Evolutionary conservation across 2,113 vertebrate genomes (phyloP).

Genomic region (Cairina moschata): DNA sequence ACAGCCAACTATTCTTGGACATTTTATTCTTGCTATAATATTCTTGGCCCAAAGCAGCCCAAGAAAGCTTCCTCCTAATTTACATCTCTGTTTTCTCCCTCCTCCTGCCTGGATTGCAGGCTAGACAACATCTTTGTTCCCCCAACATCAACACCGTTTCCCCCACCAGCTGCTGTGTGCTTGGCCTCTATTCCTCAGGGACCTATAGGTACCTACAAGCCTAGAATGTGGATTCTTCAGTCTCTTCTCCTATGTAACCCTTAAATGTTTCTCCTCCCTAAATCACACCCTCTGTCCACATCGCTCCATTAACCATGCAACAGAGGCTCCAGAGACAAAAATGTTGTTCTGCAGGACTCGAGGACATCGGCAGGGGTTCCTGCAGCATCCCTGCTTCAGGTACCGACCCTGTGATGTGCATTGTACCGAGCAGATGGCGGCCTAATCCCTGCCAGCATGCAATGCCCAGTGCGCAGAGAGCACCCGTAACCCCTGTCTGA

Average conservation of each 20-base stretch:
- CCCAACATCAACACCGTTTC: neutral
- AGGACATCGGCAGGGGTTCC: conserved; percentile 29
- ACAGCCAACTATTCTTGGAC: conserved; percentile 11
- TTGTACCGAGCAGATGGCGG: conserved; percentile 46
- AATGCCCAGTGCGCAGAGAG: neutral
- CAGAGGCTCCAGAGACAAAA: neutral
- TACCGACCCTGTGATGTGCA: neutral
- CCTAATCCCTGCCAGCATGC: conserved; percentile 49
- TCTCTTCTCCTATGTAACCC: neutral
- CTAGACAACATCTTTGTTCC: neutral
- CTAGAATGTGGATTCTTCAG: neutral
- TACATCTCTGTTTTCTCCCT: neutral
- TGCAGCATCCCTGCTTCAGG: neutral
- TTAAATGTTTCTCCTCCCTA: neutral
- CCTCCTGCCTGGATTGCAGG: neutral
- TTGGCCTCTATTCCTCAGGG: neutral
- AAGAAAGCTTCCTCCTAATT: conserved; percentile 7
- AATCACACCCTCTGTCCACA: neutral
- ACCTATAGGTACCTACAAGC: neutral
- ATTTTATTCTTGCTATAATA: conserved; percentile 5
- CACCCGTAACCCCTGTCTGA: neutral
- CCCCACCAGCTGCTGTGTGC: neutral
- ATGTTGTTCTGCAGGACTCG: neutral
- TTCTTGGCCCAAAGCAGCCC: conserved; percentile 20
- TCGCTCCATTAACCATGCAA: neutral